A percentile compares a stretch with the other conserved stretches of the same genome.
These are phyloP conservation scores for Zoanthus sansibaricus DNA, from an alignment of 92 coral and sea anemone species.

Conservation along the genomic window DNA sequence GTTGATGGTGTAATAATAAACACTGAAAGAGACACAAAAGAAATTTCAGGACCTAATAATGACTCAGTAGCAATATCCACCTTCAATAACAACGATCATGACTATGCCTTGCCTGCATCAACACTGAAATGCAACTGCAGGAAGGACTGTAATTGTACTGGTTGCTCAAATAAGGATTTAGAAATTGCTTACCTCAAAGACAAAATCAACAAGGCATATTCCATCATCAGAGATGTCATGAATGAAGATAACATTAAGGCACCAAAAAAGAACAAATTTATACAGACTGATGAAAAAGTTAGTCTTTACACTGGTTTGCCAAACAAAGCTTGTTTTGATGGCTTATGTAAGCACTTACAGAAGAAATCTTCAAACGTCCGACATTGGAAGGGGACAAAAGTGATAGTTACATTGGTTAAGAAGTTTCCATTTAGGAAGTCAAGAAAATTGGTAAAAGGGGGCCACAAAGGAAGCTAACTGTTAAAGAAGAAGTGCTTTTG, in stretches of 20 bases:
- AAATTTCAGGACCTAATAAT: no score
- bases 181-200: no score
- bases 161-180: no score
- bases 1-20: no score
- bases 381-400: conserved; percentile 67
- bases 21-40: no score
- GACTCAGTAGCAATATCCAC: no score
- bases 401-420: conserved; percentile 36
- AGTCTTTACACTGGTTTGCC: conserved; percentile 55
- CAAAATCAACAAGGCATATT: not conserved
- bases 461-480: conserved; percentile 48
- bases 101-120: no score
- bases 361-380: conserved; percentile 44
- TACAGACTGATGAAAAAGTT: conserved; percentile 57
- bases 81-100: no score
- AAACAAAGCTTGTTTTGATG: conserved; percentile 38
- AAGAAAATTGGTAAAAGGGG: conserved; percentile 50
- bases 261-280: conserved; percentile 6
- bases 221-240: not conserved
- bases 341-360: conserved; percentile 43
- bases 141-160: no score
- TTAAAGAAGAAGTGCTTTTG: conserved; percentile 57
- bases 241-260: not conserved
- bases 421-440: not conserved
- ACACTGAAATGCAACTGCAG: no score